These are phyloP conservation scores for Chloropsis cyanopogon DNA, from an alignment of 2,113 vertebrate species.

Conservation along the genomic window DNA sequence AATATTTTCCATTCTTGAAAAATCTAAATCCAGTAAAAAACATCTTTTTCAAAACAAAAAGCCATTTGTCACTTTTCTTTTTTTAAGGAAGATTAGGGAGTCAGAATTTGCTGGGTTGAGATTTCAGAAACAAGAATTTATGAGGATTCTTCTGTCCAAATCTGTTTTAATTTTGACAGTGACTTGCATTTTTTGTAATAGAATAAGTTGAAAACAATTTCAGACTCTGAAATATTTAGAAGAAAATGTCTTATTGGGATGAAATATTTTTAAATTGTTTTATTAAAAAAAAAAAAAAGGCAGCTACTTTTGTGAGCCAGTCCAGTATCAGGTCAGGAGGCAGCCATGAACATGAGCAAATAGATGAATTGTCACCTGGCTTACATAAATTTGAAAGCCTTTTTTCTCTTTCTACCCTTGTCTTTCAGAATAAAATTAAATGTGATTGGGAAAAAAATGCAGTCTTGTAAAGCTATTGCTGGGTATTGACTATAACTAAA, in stretches of 20 bases:
- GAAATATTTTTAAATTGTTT: neutral
- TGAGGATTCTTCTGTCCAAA: neutral
- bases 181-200: neutral
- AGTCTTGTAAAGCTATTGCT: neutral
- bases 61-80: neutral
- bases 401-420: neutral
- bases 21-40: neutral
- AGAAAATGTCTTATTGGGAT: neutral
- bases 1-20: neutral
- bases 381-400: neutral
- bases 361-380: neutral
- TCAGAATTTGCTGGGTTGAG: neutral
- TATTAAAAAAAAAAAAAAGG: neutral
- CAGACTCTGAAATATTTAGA: neutral
- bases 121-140: neutral
- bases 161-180: neutral
- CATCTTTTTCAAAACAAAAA: neutral
- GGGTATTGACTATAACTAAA: neutral
- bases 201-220: neutral
- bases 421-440: neutral
- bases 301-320: neutral
- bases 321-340: neutral
- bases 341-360: neutral
- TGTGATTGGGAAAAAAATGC: neutral
- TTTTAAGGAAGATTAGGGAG: neutral